These are phyloP conservation scores for Pogonus chalceus DNA, from an alignment of 1,140 invertebrate genomes.

Conservation along the genomic window DNA sequence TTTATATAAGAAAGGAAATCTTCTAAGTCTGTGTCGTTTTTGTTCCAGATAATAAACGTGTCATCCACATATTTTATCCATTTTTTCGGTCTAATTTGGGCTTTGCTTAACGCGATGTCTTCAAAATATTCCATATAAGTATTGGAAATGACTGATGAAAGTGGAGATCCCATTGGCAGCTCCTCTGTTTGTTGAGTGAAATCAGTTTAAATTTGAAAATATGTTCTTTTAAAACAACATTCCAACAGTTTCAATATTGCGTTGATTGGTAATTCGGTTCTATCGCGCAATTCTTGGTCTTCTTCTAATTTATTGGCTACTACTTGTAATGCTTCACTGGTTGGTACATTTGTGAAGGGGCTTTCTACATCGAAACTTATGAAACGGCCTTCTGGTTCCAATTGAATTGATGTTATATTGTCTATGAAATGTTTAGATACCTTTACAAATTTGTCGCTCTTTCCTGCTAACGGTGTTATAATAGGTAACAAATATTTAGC, in stretches of 20 bases:
- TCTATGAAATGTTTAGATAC: conserved; percentile 14
- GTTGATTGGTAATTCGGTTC: not conserved
- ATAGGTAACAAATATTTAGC: conserved; percentile 5
- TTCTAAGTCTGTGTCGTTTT: conserved; percentile 9
- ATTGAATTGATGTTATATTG: not conserved
- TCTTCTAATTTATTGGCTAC: conserved; percentile 8
- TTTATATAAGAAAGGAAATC: conserved; percentile 14
- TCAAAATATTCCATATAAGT: conserved; percentile 13
- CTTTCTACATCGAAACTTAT: conserved; percentile 17
- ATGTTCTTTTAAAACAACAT: not conserved
- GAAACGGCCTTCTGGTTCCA: conserved; percentile 4
- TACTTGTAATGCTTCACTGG: not conserved
- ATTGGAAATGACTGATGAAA: conserved; percentile 10
- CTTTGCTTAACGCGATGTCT: conserved; percentile 6
- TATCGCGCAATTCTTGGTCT: conserved; percentile 12
- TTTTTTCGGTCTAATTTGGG: conserved; percentile 9
- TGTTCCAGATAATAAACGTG: conserved; percentile 15
- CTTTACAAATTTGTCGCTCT: conserved; percentile 2
- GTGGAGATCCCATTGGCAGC: conserved; percentile 8
- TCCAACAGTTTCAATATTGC: not conserved
- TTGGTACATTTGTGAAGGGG: conserved; percentile 16
- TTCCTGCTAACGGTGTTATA: not conserved
- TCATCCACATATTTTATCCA: conserved; percentile 20
- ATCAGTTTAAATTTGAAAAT: not conserved
- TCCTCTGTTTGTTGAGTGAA: not conserved